phyloP scores from a whole-genome alignment of 2,113 vertebrate species.

The Xiphophorus couchianus region DNA sequence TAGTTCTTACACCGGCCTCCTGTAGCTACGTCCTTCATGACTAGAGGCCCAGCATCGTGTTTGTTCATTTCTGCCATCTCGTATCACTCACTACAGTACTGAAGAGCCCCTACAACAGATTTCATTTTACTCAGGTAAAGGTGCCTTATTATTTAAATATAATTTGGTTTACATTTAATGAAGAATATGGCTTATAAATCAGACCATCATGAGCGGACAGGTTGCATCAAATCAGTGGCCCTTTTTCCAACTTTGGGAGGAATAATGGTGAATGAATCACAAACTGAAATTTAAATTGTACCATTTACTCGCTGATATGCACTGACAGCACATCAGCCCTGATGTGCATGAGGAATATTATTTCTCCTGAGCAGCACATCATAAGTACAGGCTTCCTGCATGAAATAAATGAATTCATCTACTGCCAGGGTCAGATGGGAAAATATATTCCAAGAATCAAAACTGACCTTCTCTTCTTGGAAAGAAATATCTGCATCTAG shows the following conservation, averaged over 20 bases:
- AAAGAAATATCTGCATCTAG: too few species aligned
- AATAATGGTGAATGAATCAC: constrained; percentile 7
- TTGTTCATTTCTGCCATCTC: constrained; percentile 33
- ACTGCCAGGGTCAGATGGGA: too few species aligned
- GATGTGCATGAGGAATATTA: constrained; percentile 32
- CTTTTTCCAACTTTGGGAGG: constrained; percentile 6
- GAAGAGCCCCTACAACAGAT: neutral
- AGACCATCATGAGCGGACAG: neutral
- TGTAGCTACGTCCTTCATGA: too few species aligned
- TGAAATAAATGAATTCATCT: neutral
- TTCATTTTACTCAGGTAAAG: constrained; percentile 8
- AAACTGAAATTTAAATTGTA: constrained; percentile 36
- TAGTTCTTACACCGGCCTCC: too few species aligned
- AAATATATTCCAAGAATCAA: too few species aligned
- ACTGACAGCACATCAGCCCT: constrained; percentile 15
- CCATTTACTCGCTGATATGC: constrained; percentile 20
- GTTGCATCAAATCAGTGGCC: constrained; percentile 11
- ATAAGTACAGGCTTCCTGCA: constrained; percentile 9
- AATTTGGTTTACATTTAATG: constrained; percentile 5
- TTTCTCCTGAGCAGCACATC: constrained; percentile 26
- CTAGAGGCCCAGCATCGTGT: neutral
- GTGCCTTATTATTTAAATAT: neutral
- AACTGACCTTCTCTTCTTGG: too few species aligned
- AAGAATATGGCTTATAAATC: constrained; percentile 4
- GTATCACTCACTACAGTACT: constrained; percentile 11